A percentile compares a stretch with the other conserved stretches of the same genome.
phyloP scores from a whole-genome alignment of 2,888 invertebrate species.

The Anthrax anthrax region DNA sequence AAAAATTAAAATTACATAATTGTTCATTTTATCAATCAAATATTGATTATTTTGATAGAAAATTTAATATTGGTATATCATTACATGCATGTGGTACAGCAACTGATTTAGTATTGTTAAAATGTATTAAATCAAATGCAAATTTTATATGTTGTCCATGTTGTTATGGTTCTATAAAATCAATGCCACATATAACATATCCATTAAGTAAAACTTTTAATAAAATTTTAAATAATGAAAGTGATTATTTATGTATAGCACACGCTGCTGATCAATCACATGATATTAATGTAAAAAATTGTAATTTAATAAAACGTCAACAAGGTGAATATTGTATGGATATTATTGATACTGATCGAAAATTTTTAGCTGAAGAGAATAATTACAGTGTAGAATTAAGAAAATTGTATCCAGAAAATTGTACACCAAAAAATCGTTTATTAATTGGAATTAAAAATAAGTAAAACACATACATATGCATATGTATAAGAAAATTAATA shows the following conservation, averaged over 20 bases:
- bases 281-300: constrained; percentile 34
- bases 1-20: constrained; percentile 53
- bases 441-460: constrained; percentile 20
- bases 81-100: constrained; percentile 92
- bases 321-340: constrained; percentile 81
- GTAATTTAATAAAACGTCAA: constrained; percentile 31
- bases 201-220: constrained; percentile 59
- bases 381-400: constrained; percentile 63
- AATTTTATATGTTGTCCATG: constrained; percentile 85
- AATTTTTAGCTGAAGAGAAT: constrained; percentile 53
- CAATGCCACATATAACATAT: constrained; percentile 65
- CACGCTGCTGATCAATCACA: constrained; percentile 91
- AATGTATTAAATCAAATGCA: constrained; percentile 61
- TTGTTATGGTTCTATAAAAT: constrained; percentile 80
- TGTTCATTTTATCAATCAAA: constrained; percentile 75
- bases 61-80: constrained; percentile 74
- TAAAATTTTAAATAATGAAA: constrained; percentile 26
- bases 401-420: constrained; percentile 62
- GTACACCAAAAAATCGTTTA: constrained; percentile 72
- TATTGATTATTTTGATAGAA: constrained; percentile 70
- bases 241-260: constrained; percentile 65
- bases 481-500: too few species aligned
- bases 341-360: constrained; percentile 75
- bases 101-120: constrained; percentile 78
- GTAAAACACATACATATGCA: not conserved